phyloP scores from a whole-genome alignment of 1,140 invertebrate genomes.

The Leptopilina clavipes region DNA sequence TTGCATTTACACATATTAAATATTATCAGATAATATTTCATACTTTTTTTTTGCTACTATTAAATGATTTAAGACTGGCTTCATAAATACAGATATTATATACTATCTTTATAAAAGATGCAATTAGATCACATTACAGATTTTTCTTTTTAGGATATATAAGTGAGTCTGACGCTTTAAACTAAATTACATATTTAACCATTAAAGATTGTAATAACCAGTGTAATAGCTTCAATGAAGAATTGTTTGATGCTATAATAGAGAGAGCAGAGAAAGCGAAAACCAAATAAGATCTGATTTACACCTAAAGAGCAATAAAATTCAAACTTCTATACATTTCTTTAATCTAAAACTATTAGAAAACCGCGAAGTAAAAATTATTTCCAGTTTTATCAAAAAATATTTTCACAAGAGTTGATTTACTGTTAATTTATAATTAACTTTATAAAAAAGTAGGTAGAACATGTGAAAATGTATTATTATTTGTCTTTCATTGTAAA shows the following conservation, averaged over 20 bases:
- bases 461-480: too few relatives aligned
- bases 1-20: too few relatives aligned
- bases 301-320: neutral
- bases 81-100: neutral
- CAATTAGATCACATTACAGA: neutral
- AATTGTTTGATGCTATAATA: constrained; percentile 17
- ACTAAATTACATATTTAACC: constrained; percentile 5
- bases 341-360: too few relatives aligned
- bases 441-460: too few relatives aligned
- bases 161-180: neutral
- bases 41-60: neutral
- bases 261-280: constrained; percentile 10
- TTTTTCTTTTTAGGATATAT: neutral
- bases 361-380: too few relatives aligned
- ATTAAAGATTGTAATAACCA: neutral
- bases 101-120: neutral
- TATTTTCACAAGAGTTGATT: too few relatives aligned
- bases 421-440: too few relatives aligned
- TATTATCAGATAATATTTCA: neutral
- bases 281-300: neutral
- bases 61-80: constrained; percentile 1
- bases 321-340: too few relatives aligned
- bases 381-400: too few relatives aligned
- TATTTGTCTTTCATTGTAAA: too few relatives aligned
- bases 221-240: neutral